Base-by-base conservation (phyloP, 30 jellyfish, hydroid and myxozoan genomes). In the Sanderia malayensis region DNA sequence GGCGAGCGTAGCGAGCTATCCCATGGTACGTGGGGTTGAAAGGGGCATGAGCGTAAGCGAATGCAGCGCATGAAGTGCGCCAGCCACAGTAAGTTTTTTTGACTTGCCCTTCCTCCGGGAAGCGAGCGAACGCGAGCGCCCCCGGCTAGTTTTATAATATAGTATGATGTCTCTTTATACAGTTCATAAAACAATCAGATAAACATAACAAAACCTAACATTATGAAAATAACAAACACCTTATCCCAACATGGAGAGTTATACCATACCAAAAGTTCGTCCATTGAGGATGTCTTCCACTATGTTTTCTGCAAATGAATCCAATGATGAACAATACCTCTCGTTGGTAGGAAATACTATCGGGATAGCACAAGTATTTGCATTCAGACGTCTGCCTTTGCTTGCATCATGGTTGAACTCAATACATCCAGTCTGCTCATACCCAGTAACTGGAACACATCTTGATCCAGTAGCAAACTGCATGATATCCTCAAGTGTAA, bases 401-500 rank as follows among this genome's bases (percentile, higher is more conserved):
- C 64, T 49, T 49, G 64, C 64, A 49, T 49, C 64, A 20, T 49
- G 64, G 64, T 49, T 49, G 18, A 49, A 49, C 64, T 49, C 64
- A 49, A 49, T 49, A 49, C 64, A 23, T 11, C 64, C 64, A 49
- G 64, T 4, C 23, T 49, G 64, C 64, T 49, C 22, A 49, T 49
- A 49, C 26, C 71, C 71, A 59, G 24, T 59, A 2, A 59, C 71
- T 23, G 71, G 71, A 59, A 59, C 46, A 8, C 71, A 45, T 26
- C 71, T 59, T 59, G 71, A 59, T 59, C 71, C 71, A 8, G 71
- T 59, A 13, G 71, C 71, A 59, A 59, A 59, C 71, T 59, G 71
- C 71, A 59, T 59, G 71, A 59, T 59, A 59, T 59, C 71, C 64
- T 49, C 64, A 49, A 49, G 64, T 49, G 64, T 49, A 49, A 49